phyloP scores from a whole-genome alignment of 2,113 vertebrate genomes.

The Corynorhinus townsendii region DNA sequence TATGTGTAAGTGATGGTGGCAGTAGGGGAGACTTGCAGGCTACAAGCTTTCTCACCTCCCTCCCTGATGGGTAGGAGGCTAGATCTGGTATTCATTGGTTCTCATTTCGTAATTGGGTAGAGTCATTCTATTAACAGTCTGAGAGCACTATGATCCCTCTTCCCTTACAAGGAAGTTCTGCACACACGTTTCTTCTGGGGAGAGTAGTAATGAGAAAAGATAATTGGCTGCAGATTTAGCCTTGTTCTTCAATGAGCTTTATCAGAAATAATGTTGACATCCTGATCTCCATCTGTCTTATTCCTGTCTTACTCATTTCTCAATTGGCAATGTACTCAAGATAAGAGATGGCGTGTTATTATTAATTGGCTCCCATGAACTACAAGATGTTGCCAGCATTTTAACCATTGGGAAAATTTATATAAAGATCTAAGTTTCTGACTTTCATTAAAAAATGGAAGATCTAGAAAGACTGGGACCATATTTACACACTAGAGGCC shows the following conservation, averaged over 20 bases:
- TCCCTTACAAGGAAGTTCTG: background rate
- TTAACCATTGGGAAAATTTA: constrained; percentile 2
- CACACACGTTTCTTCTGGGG: constrained; percentile 13
- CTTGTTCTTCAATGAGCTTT: constrained; percentile 24
- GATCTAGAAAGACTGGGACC: background rate
- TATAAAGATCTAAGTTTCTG: background rate
- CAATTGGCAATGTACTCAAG: constrained; percentile 18
- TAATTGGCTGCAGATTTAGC: constrained; percentile 21
- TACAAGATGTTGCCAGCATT: constrained; percentile 22
- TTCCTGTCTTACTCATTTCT: constrained; percentile 12
- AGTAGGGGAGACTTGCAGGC: background rate
- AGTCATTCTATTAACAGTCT: background rate
- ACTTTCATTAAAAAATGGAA: background rate
- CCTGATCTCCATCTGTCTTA: constrained; percentile 50
- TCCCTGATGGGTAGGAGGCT: background rate
- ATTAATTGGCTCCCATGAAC: constrained; percentile 20
- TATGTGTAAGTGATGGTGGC: background rate
- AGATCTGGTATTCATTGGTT: background rate
- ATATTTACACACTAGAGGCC: background rate
- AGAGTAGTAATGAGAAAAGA: constrained; percentile 41
- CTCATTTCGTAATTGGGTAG: background rate
- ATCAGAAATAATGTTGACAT: constrained; percentile 44
- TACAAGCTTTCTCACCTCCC: background rate
- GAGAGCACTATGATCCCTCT: background rate
- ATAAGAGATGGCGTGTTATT: background rate